Base-by-base conservation (phyloP, 64 coral and sea anemone species). In the Porites australiensis region DNA sequence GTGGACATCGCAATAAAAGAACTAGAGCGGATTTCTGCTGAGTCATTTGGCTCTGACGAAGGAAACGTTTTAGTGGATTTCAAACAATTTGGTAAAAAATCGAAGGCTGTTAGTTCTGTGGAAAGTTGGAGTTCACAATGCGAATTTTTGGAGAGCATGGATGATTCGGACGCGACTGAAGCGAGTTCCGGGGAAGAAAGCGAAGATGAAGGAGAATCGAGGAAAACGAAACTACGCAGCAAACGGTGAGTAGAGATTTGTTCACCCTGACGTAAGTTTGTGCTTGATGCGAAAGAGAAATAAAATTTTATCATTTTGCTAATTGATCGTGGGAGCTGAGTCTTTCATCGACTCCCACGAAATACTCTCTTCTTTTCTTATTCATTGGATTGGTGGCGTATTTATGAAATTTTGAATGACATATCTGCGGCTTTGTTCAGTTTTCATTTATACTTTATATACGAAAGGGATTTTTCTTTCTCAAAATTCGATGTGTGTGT, bases 101-200 rank as follows among this genome's bases (percentile, higher is more conserved):
- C 75, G 19, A 92, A 94, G 66, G 82, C 95, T 76, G 95, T 94
- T 44, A 94, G 82, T 80, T 78, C 87, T 16, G 82, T 91, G 10
- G 95, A 93, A 72, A 93, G 92, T 45, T 88, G 93, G 82, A 87
- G 66, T 90, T 88, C 89, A 4, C 88, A 97, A 77, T 83, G 90
- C 60, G 92, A 97, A 82, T 93, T 94, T 90, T 94, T 97, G 92
- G 95, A 97, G 88, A 82, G 72, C 71, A 93, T 97, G 69, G 79
- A 93, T 52, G 95, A 97, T 90, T 94, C 92, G 48, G 95, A 97
- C 86, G 95, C 88, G 19, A 97, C 95, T 9, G 95, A 94, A 52
- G 95, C 58, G 37, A 97, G 95, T 77, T 97, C 95, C 44, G 92
- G 89, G 49, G 95, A 97, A 13, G 95, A 97, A 94, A 94, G 92